Percentiles rank a stretch among this genome's conserved stretches.
Evolutionary conservation across 2,888 invertebrate genomes (phyloP).

Genomic region (Hydroisotoma schaefferi): DNA sequence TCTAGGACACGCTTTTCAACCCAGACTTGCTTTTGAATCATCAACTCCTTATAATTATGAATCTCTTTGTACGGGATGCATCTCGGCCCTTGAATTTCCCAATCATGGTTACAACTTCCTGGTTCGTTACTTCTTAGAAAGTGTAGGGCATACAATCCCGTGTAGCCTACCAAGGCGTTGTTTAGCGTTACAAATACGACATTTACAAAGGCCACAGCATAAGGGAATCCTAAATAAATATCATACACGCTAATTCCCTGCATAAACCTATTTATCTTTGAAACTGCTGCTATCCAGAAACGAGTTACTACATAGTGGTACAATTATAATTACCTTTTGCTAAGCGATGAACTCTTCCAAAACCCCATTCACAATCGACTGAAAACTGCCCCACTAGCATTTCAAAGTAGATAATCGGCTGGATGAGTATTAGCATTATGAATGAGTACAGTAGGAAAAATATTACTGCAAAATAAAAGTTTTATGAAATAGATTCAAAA

Average conservation of each 20-base stretch:
- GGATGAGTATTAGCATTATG: conserved; percentile 23
- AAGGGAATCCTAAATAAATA: conserved; percentile 20
- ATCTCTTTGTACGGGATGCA: conserved; percentile 24
- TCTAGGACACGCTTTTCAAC: background rate
- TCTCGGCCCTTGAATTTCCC: background rate
- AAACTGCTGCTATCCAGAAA: background rate
- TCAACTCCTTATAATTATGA: background rate
- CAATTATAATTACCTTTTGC: conserved; percentile 17
- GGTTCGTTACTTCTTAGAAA: conserved; percentile 9
- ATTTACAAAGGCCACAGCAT: conserved; percentile 24
- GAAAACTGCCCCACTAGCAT: conserved; percentile 30
- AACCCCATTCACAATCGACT: conserved; percentile 20
- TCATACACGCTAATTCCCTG: background rate
- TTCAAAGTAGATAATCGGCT: conserved; percentile 32
- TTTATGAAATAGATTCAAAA: too few species aligned
- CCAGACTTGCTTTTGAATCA: background rate
- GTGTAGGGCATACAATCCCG: conserved; percentile 12
- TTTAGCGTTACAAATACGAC: conserved; percentile 27
- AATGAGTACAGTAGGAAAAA: conserved; percentile 32
- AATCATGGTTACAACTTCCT: conserved; percentile 18
- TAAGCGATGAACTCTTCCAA: conserved; percentile 22
- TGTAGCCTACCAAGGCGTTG: conserved; percentile 22
- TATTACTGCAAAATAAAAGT: too few species aligned
- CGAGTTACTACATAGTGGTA: too few species aligned
- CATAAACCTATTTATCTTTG: background rate